Percentiles rank a stretch among this genome's conserved stretches.
Conservation (phyloP, 2,888 invertebrate genomes). For the Helleia helle region DNA sequence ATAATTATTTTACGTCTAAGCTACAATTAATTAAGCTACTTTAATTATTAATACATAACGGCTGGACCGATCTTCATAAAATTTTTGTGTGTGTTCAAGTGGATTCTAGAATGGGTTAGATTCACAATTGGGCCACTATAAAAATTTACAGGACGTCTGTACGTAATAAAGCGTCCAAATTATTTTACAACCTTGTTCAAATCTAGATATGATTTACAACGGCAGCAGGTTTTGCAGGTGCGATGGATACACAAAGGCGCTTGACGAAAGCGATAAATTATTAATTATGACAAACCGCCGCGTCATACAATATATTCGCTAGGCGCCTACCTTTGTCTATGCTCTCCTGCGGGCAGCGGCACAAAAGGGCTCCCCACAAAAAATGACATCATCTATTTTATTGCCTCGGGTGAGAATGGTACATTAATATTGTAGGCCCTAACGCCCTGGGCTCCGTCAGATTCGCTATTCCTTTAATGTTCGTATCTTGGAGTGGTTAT, state of each 20-base stretch:
- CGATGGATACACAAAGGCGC: slow-evolving; percentile 43
- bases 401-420: slow-evolving; percentile 67
- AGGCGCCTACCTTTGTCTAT: slow-evolving; percentile 70
- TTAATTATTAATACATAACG: too few species aligned
- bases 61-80: too few species aligned
- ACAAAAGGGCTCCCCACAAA: slow-evolving; percentile 64
- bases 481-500: too few species aligned
- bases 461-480: slow-evolving; percentile 21
- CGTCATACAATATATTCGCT: slow-evolving; percentile 40
- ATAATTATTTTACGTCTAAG: too few species aligned
- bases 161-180: too few species aligned
- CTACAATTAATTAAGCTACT: too few species aligned
- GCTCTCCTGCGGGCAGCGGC: slow-evolving; percentile 57
- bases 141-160: too few species aligned
- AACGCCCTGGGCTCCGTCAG: slow-evolving; percentile 64
- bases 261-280: slow-evolving; percentile 67
- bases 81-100: too few species aligned
- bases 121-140: too few species aligned
- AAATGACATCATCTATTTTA: slow-evolving; percentile 74
- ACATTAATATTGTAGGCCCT: slow-evolving; percentile 66
- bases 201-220: slow-evolving; percentile 66
- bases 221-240: slow-evolving; percentile 65
- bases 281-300: slow-evolving; percentile 66
- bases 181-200: too few species aligned
- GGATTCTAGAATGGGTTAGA: too few species aligned